phyloP scores from a whole-genome alignment of 2,888 invertebrate genomes.

The Xylophagus ater region DNA sequence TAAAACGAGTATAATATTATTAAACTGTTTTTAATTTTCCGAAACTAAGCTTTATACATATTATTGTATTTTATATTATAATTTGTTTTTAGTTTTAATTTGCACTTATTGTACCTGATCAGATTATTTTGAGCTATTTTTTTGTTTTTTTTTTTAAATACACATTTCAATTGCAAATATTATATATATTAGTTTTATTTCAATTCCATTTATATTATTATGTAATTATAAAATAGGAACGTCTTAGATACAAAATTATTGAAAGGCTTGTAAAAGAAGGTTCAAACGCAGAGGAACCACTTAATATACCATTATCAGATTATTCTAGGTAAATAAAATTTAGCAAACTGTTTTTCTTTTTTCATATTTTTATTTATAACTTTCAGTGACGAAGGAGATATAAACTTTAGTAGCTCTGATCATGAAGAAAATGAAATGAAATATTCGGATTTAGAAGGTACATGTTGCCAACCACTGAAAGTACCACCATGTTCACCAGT shows the following conservation, averaged over 20 bases:
- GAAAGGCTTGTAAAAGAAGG: constrained; percentile 69
- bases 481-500: constrained; percentile 66
- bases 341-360: neutral
- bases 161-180: neutral
- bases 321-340: constrained; percentile 62
- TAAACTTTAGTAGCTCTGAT: constrained; percentile 59
- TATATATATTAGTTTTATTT: neutral
- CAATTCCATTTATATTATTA: neutral
- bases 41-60: neutral
- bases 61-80: neutral
- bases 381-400: constrained; percentile 67
- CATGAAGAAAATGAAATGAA: constrained; percentile 43
- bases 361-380: constrained; percentile 3
- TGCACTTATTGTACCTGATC: constrained; percentile 13
- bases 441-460: constrained; percentile 34
- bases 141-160: constrained; percentile 1
- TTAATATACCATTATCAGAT: constrained; percentile 74
- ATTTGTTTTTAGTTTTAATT: constrained; percentile 7
- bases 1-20: no score
- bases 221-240: constrained; percentile 45
- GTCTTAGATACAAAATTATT: constrained; percentile 66
- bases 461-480: constrained; percentile 38
- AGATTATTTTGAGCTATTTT: constrained; percentile 1
- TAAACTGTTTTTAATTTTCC: no score
- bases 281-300: constrained; percentile 79